A percentile compares a stretch with the other conserved stretches of the same genome.
phyloP scores from a whole-genome alignment of 2,888 invertebrate genomes.

The Koerneria pararmatus region DNA sequence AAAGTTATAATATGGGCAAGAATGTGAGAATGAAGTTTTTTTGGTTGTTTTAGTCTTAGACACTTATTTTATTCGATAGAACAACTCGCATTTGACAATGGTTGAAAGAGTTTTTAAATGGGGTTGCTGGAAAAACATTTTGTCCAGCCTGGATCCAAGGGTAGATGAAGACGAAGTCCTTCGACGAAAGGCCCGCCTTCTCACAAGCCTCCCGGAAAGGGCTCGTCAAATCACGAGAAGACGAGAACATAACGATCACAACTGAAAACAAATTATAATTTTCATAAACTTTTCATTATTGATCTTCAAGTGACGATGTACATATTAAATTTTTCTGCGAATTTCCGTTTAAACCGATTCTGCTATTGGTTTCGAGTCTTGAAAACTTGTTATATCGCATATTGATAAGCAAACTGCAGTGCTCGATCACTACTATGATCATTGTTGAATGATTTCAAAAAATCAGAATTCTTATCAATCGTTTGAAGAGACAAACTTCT shows the following conservation, averaged over 20 bases:
- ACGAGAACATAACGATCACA: conserved; percentile 38
- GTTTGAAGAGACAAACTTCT: conserved; percentile 28
- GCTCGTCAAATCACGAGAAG: conserved; percentile 31
- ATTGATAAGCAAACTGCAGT: no score
- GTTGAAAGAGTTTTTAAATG: no score
- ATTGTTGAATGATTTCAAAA: no score
- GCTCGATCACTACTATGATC: no score
- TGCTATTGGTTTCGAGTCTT: no score
- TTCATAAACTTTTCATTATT: neutral
- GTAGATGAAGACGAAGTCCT: conserved; percentile 36
- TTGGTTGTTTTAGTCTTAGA: no score
- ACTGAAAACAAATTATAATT: conserved; percentile 28
- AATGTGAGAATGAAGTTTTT: no score
- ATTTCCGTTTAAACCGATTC: neutral
- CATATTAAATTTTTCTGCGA: neutral
- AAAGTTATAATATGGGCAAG: no score
- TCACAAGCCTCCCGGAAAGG: conserved; percentile 32
- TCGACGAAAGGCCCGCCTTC: conserved; percentile 27
- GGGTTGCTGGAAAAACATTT: no score
- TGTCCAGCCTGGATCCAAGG: conserved; percentile 35
- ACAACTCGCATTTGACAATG: no score
- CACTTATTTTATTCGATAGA: no score
- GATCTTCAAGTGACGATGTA: neutral
- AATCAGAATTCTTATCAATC: neutral
- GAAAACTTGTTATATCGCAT: no score